phyloP scores from a whole-genome alignment of 2,888 invertebrate species.

The Parochlus steinenii region DNA sequence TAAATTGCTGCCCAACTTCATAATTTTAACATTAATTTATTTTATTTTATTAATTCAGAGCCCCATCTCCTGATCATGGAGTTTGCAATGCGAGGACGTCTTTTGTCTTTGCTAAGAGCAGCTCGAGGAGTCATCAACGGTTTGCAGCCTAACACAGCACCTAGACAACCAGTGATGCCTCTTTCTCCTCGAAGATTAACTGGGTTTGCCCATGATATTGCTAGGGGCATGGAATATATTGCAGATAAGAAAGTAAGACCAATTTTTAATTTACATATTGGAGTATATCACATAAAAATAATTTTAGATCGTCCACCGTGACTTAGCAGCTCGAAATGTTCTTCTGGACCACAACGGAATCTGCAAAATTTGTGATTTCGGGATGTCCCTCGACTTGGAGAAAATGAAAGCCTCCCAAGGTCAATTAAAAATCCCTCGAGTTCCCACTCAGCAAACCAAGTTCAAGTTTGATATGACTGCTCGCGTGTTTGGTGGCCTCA shows the following conservation, averaged over 20 bases:
- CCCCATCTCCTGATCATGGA: conserved; percentile 73
- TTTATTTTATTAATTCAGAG: conserved; percentile 37
- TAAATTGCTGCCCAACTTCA: neutral
- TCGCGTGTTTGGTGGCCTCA: conserved; percentile 7
- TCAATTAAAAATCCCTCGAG: conserved; percentile 10
- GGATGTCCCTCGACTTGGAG: conserved; percentile 57
- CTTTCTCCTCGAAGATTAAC: conserved; percentile 46
- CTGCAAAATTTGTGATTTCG: conserved; percentile 79
- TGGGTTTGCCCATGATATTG: conserved; percentile 66
- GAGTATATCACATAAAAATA: conserved; percentile 11
- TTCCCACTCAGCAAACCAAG: conserved; percentile 7
- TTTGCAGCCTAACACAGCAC: conserved; percentile 17
- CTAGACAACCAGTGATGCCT: conserved; percentile 16
- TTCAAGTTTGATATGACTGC: conserved; percentile 11
- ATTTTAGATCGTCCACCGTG: conserved; percentile 66
- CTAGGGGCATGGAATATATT: conserved; percentile 72
- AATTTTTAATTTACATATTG: conserved; percentile 5
- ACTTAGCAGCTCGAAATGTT: conserved; percentile 68
- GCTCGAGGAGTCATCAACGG: conserved; percentile 34
- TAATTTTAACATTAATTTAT: conserved; percentile 3
- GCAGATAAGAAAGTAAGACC: conserved; percentile 57
- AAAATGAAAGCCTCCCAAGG: conserved; percentile 20
- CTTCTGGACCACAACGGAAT: conserved; percentile 70
- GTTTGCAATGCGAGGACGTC: conserved; percentile 69
- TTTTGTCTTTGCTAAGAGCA: conserved; percentile 55